phyloP scores from a whole-genome alignment of 2,888 invertebrate genomes.

The Nycteola revayana region DNA sequence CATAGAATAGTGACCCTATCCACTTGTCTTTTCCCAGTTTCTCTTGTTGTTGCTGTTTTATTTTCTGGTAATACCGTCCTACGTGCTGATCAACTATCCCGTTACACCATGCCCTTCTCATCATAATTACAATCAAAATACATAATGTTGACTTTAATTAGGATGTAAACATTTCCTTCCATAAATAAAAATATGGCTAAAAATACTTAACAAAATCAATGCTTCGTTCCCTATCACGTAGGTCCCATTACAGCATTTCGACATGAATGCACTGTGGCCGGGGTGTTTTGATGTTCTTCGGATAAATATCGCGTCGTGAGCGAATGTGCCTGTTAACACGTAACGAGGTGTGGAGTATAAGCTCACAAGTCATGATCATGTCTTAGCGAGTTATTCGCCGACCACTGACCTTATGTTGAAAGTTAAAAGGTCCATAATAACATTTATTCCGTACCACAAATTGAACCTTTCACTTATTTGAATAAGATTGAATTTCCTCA shows the following conservation, averaged over 20 bases:
- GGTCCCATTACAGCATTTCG: constrained; percentile 63
- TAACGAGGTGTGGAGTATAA: constrained; percentile 81
- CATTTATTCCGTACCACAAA: constrained; percentile 18
- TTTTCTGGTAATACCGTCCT: too few relatives aligned
- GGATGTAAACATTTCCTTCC: too few relatives aligned
- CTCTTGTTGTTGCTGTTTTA: too few relatives aligned
- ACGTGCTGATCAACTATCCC: too few relatives aligned
- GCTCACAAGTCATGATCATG: constrained; percentile 81
- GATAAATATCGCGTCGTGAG: constrained; percentile 80
- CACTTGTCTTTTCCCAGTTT: too few relatives aligned
- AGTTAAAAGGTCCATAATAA: constrained; percentile 48
- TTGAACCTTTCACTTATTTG: constrained; percentile 27
- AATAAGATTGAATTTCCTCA: constrained; percentile 34
- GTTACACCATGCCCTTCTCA: too few relatives aligned
- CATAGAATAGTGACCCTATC: too few relatives aligned
- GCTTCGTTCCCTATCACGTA: constrained; percentile 57
- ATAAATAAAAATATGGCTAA: too few relatives aligned
- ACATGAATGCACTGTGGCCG: constrained; percentile 46
- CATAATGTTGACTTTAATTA: too few relatives aligned
- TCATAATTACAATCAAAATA: too few relatives aligned
- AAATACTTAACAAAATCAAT: too few relatives aligned
- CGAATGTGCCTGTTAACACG: constrained; percentile 80
- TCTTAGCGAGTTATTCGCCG: constrained; percentile 78
- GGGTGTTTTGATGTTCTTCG: constrained; percentile 68
- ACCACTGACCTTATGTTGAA: constrained; percentile 68